A percentile compares a stretch with the other conserved stretches of the same genome.
These are phyloP conservation scores for Lordiphosa clarofinis DNA, from an alignment of 1,140 invertebrate genomes.

Conservation along the genomic window DNA sequence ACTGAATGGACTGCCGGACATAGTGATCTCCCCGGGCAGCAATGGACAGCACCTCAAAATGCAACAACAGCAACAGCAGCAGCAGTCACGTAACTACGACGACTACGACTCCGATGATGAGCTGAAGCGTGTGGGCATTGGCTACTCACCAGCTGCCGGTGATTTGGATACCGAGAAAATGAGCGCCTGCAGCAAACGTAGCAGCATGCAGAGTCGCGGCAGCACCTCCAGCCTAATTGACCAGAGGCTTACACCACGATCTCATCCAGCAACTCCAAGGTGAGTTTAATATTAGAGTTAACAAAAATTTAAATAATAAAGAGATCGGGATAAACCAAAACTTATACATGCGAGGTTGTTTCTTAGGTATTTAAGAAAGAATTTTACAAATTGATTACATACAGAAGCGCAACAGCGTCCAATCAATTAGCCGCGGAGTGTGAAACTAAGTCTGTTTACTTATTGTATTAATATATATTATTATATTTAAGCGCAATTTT, in stretches of 20 bases:
- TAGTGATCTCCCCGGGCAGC: slow-evolving; percentile 76
- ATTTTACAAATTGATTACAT: no score
- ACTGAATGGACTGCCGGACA: slow-evolving; percentile 62
- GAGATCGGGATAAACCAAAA: no score
- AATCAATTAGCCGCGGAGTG: no score
- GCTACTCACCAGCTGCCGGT: slow-evolving; percentile 88
- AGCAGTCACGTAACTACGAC: slow-evolving; percentile 85
- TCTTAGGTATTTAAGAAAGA: no score
- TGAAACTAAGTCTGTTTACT: no score
- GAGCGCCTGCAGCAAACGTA: slow-evolving; percentile 90
- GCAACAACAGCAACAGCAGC: slow-evolving; percentile 52
- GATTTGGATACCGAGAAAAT: slow-evolving; percentile 81
- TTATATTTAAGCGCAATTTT: no score
- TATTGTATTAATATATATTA: no score
- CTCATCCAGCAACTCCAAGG: slow-evolving; percentile 93
- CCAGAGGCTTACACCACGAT: slow-evolving; percentile 90
- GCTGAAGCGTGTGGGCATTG: slow-evolving; percentile 91
- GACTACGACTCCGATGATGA: slow-evolving; percentile 96
- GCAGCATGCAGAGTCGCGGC: slow-evolving; percentile 93
- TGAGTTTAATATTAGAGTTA: no score
- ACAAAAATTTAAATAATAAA: no score
- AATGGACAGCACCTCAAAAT: slow-evolving; percentile 75
- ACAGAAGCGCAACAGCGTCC: no score
- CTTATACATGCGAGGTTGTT: no score
- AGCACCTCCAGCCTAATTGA: slow-evolving; percentile 91